Conservation (phyloP, 1,140 invertebrate species). For the Globodera rostochiensis region DNA sequence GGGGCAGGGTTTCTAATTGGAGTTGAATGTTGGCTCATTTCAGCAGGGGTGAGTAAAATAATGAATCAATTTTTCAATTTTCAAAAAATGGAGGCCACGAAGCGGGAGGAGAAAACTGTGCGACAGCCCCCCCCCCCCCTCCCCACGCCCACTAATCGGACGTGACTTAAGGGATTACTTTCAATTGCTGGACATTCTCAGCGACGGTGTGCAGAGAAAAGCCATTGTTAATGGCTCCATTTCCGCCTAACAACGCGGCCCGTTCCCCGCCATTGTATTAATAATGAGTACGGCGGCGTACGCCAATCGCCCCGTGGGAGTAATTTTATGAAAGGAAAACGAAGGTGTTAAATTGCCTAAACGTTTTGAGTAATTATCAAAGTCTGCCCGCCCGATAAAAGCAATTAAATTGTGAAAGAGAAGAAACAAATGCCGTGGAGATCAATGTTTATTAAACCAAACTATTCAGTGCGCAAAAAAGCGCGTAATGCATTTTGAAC, state of each 20-base stretch:
- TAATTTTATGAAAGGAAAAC: no score
- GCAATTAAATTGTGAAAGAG: no score
- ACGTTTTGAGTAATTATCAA: no score
- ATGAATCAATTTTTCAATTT: background rate
- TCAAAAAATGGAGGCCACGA: background rate
- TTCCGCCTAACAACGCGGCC: background rate
- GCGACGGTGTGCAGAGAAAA: background rate
- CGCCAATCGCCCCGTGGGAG: background rate
- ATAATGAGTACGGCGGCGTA: background rate
- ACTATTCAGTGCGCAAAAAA: no score
- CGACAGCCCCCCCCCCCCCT: background rate
- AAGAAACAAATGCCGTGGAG: no score
- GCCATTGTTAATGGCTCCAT: background rate
- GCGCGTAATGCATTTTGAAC: no score
- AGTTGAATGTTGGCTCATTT: background rate
- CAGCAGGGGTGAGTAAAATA: no score
- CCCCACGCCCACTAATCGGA: background rate
- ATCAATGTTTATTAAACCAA: no score
- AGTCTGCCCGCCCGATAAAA: no score
- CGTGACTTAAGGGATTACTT: background rate
- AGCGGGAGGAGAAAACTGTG: background rate
- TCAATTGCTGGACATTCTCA: background rate
- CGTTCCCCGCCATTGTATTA: background rate
- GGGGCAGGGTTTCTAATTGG: conserved; percentile 6
- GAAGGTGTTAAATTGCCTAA: no score